These are phyloP conservation scores for Rhinogobio ventralis DNA, from an alignment of 2,797 vertebrate species.

Conservation along the genomic window DNA sequence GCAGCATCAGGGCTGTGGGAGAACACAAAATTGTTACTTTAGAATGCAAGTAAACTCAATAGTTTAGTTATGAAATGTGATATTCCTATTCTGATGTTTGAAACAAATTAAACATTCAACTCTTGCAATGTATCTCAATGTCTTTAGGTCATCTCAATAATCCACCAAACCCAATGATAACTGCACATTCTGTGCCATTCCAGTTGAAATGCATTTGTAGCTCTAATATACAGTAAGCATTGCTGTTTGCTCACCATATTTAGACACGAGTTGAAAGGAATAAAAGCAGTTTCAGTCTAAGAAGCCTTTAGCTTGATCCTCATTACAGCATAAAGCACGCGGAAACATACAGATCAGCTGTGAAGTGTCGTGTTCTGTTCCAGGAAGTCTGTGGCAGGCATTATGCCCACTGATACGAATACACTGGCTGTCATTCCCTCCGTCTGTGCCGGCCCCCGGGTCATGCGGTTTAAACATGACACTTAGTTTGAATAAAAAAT, in stretches of 20 bases:
- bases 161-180: background rate
- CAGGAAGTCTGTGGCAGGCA: conserved; percentile 57
- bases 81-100: background rate
- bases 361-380: conserved; percentile 66
- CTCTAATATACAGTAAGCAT: background rate
- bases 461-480: conserved; percentile 13
- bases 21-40: background rate
- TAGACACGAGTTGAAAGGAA: background rate
- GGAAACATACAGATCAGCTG: conserved; percentile 31
- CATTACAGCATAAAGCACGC: conserved; percentile 32
- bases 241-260: conserved; percentile 13
- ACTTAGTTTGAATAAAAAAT: background rate
- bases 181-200: background rate
- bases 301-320: conserved; percentile 29
- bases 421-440: conserved; percentile 25
- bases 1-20: conserved; percentile 90
- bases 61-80: background rate
- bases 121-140: background rate
- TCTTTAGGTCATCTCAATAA: background rate
- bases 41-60: conserved; percentile 7
- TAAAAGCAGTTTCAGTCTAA: conserved; percentile 4
- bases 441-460: conserved; percentile 32
- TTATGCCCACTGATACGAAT: conserved; percentile 21
- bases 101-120: background rate
- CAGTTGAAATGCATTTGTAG: background rate